phyloP scores from a whole-genome alignment of 2,113 vertebrate species.

The Gasterosteus nipponicus region DNA sequence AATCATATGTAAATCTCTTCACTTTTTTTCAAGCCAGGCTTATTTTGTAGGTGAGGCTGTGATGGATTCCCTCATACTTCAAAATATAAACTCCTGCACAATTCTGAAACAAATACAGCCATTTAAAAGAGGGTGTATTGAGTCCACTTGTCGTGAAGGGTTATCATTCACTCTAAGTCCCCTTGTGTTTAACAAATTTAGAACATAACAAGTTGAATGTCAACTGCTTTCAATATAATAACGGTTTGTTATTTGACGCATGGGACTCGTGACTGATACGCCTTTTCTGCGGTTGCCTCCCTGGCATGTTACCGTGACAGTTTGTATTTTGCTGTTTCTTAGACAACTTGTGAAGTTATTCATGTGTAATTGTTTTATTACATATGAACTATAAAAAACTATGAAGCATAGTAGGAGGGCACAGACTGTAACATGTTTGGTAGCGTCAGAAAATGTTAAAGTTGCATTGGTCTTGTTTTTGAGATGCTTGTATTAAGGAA shows the following conservation, averaged over 20 bases:
- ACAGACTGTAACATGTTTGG: neutral
- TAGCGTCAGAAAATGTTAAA: neutral
- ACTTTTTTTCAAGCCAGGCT: constrained; percentile 17
- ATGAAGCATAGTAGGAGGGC: too few relatives aligned
- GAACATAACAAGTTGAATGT: neutral
- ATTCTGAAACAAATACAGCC: neutral
- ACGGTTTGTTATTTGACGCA: neutral
- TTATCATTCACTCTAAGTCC: neutral
- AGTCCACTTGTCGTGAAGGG: neutral
- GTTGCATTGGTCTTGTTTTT: neutral
- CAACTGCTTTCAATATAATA: neutral
- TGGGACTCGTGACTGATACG: too few relatives aligned
- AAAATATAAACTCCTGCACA: constrained; percentile 8
- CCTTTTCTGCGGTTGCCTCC: too few relatives aligned
- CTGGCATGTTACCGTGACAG: too few relatives aligned
- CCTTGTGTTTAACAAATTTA: neutral
- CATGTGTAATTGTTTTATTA: too few relatives aligned
- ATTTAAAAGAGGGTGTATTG: constrained; percentile 4
- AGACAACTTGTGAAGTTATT: too few relatives aligned
- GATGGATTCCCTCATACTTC: constrained; percentile 8
- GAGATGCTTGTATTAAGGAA: neutral
- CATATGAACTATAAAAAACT: too few relatives aligned
- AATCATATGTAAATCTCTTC: constrained; percentile 43
- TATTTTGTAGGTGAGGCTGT: constrained; percentile 21
- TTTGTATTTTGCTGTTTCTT: too few relatives aligned